Evolutionary conservation across 2,888 invertebrate genomes (phyloP).

Genomic region (Emmelina monodactyla): DNA sequence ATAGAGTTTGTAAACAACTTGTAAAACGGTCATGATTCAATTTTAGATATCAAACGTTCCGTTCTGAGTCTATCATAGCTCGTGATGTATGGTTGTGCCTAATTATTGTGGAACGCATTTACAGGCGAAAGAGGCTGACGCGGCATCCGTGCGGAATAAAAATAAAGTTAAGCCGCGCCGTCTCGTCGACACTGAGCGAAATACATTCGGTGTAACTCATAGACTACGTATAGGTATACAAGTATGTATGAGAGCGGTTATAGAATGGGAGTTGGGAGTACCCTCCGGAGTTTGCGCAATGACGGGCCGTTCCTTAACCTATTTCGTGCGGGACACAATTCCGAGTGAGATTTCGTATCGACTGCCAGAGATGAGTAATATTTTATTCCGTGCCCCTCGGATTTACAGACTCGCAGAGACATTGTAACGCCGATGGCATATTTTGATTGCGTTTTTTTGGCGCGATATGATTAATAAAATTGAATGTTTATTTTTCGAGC

Average conservation of each 20-base stretch:
- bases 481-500: no score
- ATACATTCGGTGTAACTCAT: slow-evolving; percentile 19
- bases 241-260: slow-evolving; percentile 12
- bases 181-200: slow-evolving; percentile 15
- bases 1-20: not conserved
- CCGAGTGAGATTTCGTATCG: slow-evolving; percentile 3
- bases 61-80: slow-evolving; percentile 2
- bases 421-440: not conserved
- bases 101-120: slow-evolving; percentile 12
- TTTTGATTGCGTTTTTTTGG: not conserved
- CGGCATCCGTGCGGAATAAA: slow-evolving; percentile 8
- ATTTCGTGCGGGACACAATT: slow-evolving; percentile 27
- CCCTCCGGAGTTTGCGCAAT: slow-evolving; percentile 33
- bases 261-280: slow-evolving; percentile 12
- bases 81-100: slow-evolving; percentile 7
- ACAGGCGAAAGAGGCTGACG: slow-evolving; percentile 4
- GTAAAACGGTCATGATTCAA: not conserved
- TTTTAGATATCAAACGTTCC: not conserved
- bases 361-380: slow-evolving; percentile 18
- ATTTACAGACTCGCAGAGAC: not conserved
- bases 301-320: slow-evolving; percentile 26
- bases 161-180: slow-evolving; percentile 13
- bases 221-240: slow-evolving; percentile 22
- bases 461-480: not conserved
- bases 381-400: slow-evolving; percentile 22